Conservation (phyloP, 2,888 invertebrate species). For the Caenorhabditis becei region DNA sequence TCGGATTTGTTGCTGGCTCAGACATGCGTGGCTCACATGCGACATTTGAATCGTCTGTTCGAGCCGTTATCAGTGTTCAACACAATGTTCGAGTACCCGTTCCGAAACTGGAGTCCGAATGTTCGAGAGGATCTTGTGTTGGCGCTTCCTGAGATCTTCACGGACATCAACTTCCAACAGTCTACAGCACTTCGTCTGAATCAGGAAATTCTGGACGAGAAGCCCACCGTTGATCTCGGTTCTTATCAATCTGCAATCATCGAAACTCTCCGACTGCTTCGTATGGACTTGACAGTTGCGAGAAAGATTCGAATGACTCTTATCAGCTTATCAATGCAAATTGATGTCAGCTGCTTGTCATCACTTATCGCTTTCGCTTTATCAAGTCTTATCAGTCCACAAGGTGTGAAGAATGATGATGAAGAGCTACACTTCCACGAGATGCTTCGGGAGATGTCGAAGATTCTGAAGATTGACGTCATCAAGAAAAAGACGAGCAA, state of each 20-base stretch:
- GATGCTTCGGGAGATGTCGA: constrained; percentile 41
- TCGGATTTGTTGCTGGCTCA: constrained; percentile 17
- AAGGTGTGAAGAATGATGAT: constrained; percentile 30
- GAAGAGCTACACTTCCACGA: constrained; percentile 38
- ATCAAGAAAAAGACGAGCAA: constrained; percentile 33
- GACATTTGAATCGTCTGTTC: constrained; percentile 43
- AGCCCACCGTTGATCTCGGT: constrained; percentile 11
- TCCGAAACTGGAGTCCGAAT: constrained; percentile 30
- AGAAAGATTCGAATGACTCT: constrained; percentile 43
- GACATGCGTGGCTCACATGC: constrained; percentile 44
- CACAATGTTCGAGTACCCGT: constrained; percentile 40
- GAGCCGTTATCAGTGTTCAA: constrained; percentile 43
- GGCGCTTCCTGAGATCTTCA: constrained; percentile 52
- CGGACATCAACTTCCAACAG: constrained; percentile 43
- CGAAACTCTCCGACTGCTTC: constrained; percentile 45
- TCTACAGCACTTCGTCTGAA: constrained; percentile 21
- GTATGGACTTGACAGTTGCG: constrained; percentile 26
- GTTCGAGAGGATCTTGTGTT: constrained; percentile 24
- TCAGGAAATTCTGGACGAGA: constrained; percentile 25
- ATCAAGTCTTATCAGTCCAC: constrained; percentile 1
- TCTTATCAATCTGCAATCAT: constrained; percentile 37
- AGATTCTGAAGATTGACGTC: constrained; percentile 33
- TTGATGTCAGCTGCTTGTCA: constrained; percentile 41
- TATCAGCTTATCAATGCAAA: constrained; percentile 6
- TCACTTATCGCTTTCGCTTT: constrained; percentile 28